Percentiles rank a stretch among this genome's conserved stretches.
These are phyloP conservation scores for Hippasteria phrygiana DNA, from an alignment of 53 echinoderm and acorn worm species.

Conservation along the genomic window DNA sequence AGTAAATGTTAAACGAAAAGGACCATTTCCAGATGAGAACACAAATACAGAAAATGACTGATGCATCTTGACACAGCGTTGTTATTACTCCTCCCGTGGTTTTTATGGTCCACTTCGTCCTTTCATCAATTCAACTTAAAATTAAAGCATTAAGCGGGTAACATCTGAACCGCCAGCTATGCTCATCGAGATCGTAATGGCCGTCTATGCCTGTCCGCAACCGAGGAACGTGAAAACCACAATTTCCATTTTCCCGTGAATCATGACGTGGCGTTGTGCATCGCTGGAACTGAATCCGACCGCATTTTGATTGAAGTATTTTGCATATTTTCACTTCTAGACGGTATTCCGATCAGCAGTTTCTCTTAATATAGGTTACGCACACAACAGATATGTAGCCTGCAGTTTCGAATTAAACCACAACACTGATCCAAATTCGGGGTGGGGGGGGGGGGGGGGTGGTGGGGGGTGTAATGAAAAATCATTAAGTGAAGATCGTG, in stretches of 20 bases:
- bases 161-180: neutral
- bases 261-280: slow-evolving; percentile 14
- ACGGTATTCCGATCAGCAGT: neutral
- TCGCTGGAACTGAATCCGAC: neutral
- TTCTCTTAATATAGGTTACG: neutral
- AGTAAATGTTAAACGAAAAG: too few relatives aligned
- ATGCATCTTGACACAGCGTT: neutral
- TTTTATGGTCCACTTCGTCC: neutral
- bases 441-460: too few relatives aligned
- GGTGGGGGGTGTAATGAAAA: too few relatives aligned
- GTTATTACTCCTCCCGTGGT: neutral
- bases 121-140: neutral
- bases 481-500: too few relatives aligned
- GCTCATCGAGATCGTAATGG: neutral
- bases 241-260: slow-evolving; percentile 5
- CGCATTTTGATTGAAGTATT: too few relatives aligned
- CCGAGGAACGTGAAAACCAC: neutral
- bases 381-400: neutral
- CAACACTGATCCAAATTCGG: neutral
- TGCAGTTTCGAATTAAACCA: neutral
- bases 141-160: neutral
- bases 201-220: neutral
- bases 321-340: neutral
- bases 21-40: too few relatives aligned
- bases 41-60: neutral